Evolutionary conservation across 2,113 vertebrate genomes (phyloP), one percentile per base, ranked within the genome.

Genomic region (Phylloscopus trochiloides): DNA sequence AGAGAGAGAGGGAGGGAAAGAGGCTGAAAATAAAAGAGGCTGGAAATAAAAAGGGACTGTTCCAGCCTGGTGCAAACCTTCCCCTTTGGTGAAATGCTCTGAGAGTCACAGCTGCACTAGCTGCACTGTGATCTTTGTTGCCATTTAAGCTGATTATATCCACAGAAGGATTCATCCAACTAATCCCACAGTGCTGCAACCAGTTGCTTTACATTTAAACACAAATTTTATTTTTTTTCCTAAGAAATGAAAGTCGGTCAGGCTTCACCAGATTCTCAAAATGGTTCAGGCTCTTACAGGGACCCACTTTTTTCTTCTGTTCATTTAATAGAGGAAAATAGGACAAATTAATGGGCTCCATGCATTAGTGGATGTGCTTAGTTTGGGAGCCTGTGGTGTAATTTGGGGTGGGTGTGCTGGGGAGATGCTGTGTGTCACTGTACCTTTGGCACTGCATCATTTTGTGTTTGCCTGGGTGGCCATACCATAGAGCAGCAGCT

Each of bases 71-170:
- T 75, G 66, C 62, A 93, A 75, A 87, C 78, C 92, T 96, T 91
- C 25, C 80, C 26, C 80, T 75, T 84, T 0, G 0, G 75, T 94
- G 91, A 75, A 90, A 76, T 57, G 77, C 86, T 88, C 51, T 7
- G 92, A 87, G 90, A 84, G 81, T 95, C 95, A 81, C 86, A 90
- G 96, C 90, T 92, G 88, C 82, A 47, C 86, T 94, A 55, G 57
- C 96, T 84, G 78, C 20, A 22, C 94, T 34, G 78, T 95, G 96
- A 97, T 97, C 96, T 97, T 96, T 97, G 93, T 73, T 96, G 96
- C 95, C 93, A 96, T 97, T 97, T 97, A 97, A 97, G 93, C 91
- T 96, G 96, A 97, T 97, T 96, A 95, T 96, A 67, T 62, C 91
- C 8, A 14, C 85, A 45, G 90, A 77, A 94, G 91, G 94, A 78